Percentiles rank a stretch among this genome's conserved stretches.
Conservation (phyloP, 2,888 invertebrate genomes). For the Drosophila neonasuta region DNA sequence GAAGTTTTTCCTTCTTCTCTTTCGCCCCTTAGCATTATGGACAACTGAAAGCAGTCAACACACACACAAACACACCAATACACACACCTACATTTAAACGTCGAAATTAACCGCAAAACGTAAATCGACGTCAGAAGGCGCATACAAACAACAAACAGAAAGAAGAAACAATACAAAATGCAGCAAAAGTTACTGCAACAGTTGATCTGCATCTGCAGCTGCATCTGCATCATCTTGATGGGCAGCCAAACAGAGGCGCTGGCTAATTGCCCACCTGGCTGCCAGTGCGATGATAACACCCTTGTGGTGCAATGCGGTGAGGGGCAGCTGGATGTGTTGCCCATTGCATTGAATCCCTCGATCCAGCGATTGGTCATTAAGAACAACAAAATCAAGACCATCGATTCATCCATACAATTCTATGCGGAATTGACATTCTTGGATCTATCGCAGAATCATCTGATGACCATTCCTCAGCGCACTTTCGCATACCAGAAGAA, state of each 20-base stretch:
- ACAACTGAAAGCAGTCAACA: slow-evolving; percentile 49
- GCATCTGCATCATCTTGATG: slow-evolving; percentile 54
- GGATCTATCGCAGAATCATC: slow-evolving; percentile 92
- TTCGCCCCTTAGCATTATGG: slow-evolving; percentile 58
- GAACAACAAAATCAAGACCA: slow-evolving; percentile 93
- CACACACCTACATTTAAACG: slow-evolving; percentile 6
- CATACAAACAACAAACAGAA: slow-evolving; percentile 2
- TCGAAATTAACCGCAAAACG: slow-evolving; percentile 31
- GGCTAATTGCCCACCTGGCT: slow-evolving; percentile 92
- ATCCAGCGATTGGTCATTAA: slow-evolving; percentile 92
- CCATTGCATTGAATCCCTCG: slow-evolving; percentile 95
- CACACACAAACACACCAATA: slow-evolving; percentile 7
- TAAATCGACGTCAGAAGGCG: slow-evolving; percentile 33
- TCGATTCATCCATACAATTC: slow-evolving; percentile 94
- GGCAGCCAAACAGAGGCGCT: slow-evolving; percentile 72
- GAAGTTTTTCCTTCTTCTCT: slow-evolving; percentile 19
- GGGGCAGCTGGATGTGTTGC: slow-evolving; percentile 93
- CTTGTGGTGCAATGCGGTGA: slow-evolving; percentile 93
- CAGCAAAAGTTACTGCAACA: slow-evolving; percentile 13
- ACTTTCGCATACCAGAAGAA: slow-evolving; percentile 92
- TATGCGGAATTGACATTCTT: slow-evolving; percentile 92
- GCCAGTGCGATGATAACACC: slow-evolving; percentile 94
- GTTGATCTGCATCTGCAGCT: slow-evolving; percentile 53
- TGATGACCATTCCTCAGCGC: slow-evolving; percentile 90
- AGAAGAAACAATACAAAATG: slow-evolving; percentile 27